phyloP scores from a whole-genome alignment of 2,113 vertebrate genomes.

The Takifugu flavidus region DNA sequence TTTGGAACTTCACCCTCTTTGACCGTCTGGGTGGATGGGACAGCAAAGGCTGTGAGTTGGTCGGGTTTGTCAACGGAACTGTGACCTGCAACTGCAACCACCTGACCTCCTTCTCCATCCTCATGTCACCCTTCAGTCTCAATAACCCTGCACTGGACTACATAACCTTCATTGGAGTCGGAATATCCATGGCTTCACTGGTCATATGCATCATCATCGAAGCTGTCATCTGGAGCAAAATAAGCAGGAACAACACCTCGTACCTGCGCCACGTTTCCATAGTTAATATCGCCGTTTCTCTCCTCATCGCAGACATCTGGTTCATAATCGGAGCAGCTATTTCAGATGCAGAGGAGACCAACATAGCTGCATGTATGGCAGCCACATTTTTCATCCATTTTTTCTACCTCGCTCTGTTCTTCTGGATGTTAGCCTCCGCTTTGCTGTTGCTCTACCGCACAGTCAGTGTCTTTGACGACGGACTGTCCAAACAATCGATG shows the following conservation, averaged over 20 bases:
- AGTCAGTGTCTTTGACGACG: slow-evolving; percentile 65
- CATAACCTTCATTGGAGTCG: slow-evolving; percentile 78
- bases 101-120: slow-evolving; percentile 85
- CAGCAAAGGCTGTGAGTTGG: slow-evolving; percentile 27
- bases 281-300: slow-evolving; percentile 58
- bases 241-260: slow-evolving; percentile 73
- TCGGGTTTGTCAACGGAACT: fast-evolving
- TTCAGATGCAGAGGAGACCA: not conserved
- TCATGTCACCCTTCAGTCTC: slow-evolving; percentile 77
- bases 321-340: slow-evolving; percentile 61
- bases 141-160: slow-evolving; percentile 23
- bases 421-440: slow-evolving; percentile 84
- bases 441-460: slow-evolving; percentile 80
- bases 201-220: slow-evolving; percentile 80
- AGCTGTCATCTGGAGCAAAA: slow-evolving; percentile 74
- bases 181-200: slow-evolving; percentile 78
- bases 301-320: slow-evolving; percentile 63
- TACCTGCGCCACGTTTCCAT: slow-evolving; percentile 80
- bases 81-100: slow-evolving; percentile 81
- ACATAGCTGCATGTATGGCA: slow-evolving; percentile 55
- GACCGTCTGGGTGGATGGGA: slow-evolving; percentile 70
- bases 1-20: slow-evolving; percentile 76
- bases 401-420: slow-evolving; percentile 83
- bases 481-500: slow-evolving; percentile 31
- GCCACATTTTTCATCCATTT: slow-evolving; percentile 74